A percentile compares a stretch with the other conserved stretches of the same genome.
phyloP scores from a whole-genome alignment of 2,888 invertebrate genomes.

The Synergus japonicus region DNA sequence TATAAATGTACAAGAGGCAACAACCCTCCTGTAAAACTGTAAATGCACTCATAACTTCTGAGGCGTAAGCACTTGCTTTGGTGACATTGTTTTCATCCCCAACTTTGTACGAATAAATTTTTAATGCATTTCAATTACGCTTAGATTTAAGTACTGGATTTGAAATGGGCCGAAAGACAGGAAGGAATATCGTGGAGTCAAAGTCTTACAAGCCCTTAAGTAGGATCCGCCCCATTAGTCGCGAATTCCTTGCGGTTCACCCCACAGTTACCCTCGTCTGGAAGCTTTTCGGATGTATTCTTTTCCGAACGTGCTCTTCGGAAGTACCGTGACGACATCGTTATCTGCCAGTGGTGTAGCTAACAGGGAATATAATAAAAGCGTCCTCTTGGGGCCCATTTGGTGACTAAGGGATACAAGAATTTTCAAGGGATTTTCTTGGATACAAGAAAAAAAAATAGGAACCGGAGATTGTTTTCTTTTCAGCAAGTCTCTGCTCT shows the following conservation, averaged over 20 bases:
- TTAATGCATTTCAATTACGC: conserved; percentile 32
- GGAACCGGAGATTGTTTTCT: background rate
- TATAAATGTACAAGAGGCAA: background rate
- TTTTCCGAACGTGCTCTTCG: conserved; percentile 36
- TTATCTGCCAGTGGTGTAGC: conserved; percentile 37
- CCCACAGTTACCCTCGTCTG: conserved; percentile 25
- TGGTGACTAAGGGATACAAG: conserved; percentile 15
- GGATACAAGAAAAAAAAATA: background rate
- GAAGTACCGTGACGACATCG: conserved; percentile 39
- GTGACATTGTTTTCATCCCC: background rate
- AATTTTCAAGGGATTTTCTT: too few relatives aligned
- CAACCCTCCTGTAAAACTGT: background rate
- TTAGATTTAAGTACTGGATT: background rate
- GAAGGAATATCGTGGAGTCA: conserved; percentile 23
- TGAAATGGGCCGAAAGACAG: conserved; percentile 18
- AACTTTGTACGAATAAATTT: background rate
- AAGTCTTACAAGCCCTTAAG: conserved; percentile 50
- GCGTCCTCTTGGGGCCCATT: conserved; percentile 24
- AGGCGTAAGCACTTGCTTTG: background rate
- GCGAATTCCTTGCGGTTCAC: conserved; percentile 46
- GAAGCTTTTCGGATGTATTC: conserved; percentile 28
- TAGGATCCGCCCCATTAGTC: conserved; percentile 57
- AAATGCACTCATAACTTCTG: background rate
- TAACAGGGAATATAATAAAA: conserved; percentile 38
- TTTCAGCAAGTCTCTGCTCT: background rate